Evolutionary conservation across 2,797 vertebrate species (phyloP).

Genomic region (Anguilla megastoma): DNA sequence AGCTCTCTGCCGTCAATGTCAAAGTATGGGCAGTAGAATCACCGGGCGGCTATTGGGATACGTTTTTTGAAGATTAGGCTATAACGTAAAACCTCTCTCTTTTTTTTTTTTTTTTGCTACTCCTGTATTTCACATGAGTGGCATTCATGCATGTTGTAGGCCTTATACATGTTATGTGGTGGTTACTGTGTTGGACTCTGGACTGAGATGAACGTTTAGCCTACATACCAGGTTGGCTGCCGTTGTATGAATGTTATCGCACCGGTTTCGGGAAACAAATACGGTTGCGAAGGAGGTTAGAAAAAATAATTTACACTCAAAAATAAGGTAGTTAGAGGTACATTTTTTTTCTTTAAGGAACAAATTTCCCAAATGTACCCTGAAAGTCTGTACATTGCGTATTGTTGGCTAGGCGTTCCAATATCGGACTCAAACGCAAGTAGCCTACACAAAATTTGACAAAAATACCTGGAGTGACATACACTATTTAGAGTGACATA

Average conservation of each 20-base stretch:
- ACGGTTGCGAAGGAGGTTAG: background rate
- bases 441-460: background rate
- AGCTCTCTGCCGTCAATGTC: background rate
- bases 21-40: background rate
- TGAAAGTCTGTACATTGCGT: too few species aligned
- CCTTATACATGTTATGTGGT: background rate
- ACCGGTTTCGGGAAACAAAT: background rate
- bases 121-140: background rate
- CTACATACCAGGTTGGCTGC: background rate
- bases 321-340: too few species aligned
- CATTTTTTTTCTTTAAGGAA: too few species aligned
- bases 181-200: conserved; percentile 3
- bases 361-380: too few species aligned
- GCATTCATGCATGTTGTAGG: background rate
- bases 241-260: background rate
- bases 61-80: background rate
- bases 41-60: background rate
- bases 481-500: background rate
- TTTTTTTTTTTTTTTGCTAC: background rate
- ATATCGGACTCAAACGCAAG: background rate
- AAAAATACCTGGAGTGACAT: background rate
- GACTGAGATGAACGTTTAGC: background rate
- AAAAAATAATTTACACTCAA: background rate
- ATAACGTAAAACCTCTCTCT: background rate
- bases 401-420: too few species aligned